A percentile compares a stretch with the other conserved stretches of the same genome.
Evolutionary conservation across 2,797 vertebrate species (phyloP).

Genomic region (Hyperoplus lanceolatus): DNA sequence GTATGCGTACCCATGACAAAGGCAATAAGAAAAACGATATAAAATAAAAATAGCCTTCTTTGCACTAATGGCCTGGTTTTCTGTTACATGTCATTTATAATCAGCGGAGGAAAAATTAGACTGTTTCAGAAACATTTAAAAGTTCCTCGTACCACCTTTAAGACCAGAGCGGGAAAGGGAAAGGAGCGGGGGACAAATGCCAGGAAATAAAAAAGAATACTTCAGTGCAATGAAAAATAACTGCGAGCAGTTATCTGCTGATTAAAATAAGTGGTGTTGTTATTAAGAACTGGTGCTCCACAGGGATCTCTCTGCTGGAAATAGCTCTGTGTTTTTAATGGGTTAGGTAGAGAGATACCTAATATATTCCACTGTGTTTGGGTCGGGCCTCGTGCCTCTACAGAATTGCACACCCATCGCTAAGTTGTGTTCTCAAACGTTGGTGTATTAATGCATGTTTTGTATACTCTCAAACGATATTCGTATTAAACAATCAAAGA

Average conservation of each 20-base stretch:
- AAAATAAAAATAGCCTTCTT: too few relatives aligned
- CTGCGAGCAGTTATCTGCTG: conserved; percentile 48
- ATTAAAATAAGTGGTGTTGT: conserved; percentile 61
- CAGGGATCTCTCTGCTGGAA: conserved; percentile 43
- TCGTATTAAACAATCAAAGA: too few relatives aligned
- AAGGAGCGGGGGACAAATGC: conserved; percentile 1
- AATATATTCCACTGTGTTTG: conserved; percentile 16
- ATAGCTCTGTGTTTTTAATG: conserved; percentile 37
- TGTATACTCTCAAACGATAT: neutral
- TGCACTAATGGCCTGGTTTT: too few relatives aligned
- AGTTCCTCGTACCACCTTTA: too few relatives aligned
- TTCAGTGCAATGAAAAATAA: conserved; percentile 45
- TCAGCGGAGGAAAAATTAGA: too few relatives aligned
- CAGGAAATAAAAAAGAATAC: conserved; percentile 36
- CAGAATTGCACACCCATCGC: too few relatives aligned
- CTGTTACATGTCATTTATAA: too few relatives aligned
- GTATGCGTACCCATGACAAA: too few relatives aligned
- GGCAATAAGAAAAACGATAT: too few relatives aligned
- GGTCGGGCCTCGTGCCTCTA: neutral
- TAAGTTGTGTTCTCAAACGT: neutral
- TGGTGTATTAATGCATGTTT: neutral
- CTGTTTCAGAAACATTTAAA: too few relatives aligned
- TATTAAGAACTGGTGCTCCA: conserved; percentile 52
- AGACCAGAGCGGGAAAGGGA: conserved; percentile 13
- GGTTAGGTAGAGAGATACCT: conserved; percentile 10